phyloP scores from a whole-genome alignment of 2,797 vertebrate species.

The Eulemur coronatus region DNA sequence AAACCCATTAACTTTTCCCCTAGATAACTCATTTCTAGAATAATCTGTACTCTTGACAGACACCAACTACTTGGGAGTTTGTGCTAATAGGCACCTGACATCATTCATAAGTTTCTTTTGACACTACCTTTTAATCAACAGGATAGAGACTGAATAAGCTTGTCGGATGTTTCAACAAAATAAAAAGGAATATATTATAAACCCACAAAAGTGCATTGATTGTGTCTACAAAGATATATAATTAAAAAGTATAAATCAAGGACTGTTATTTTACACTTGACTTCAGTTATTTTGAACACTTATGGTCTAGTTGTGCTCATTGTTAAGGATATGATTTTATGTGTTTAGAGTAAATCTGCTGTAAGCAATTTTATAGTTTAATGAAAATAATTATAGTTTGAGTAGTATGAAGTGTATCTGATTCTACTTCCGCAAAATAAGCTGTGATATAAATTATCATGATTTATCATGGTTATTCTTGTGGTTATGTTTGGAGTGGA shows the following conservation, averaged over 20 bases:
- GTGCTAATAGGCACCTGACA: constrained; percentile 83
- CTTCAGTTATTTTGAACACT: constrained; percentile 85
- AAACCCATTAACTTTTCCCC: constrained; percentile 65
- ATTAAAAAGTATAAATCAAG: constrained; percentile 87
- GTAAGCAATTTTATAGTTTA: constrained; percentile 86
- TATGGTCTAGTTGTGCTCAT: constrained; percentile 77
- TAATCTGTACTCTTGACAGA: constrained; percentile 80
- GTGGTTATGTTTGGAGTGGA: constrained; percentile 80
- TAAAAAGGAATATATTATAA: constrained; percentile 80
- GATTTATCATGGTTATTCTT: constrained; percentile 84
- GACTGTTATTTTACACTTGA: constrained; percentile 85
- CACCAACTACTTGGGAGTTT: constrained; percentile 79
- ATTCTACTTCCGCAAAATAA: constrained; percentile 84
- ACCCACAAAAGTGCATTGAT: constrained; percentile 82
- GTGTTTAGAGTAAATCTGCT: constrained; percentile 84
- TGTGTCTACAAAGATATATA: constrained; percentile 83
- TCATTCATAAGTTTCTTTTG: constrained; percentile 80
- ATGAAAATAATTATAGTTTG: constrained; percentile 88
- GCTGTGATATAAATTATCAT: constrained; percentile 86
- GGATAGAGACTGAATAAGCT: constrained; percentile 80
- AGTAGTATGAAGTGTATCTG: constrained; percentile 85
- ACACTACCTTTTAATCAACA: constrained; percentile 85
- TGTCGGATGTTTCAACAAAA: constrained; percentile 74
- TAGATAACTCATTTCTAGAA: constrained; percentile 60
- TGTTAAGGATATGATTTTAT: constrained; percentile 80